Percentiles rank a stretch among this genome's conserved stretches.
Conservation (phyloP, 2,797 vertebrate species). For the Melanotaenia nigrans region DNA sequence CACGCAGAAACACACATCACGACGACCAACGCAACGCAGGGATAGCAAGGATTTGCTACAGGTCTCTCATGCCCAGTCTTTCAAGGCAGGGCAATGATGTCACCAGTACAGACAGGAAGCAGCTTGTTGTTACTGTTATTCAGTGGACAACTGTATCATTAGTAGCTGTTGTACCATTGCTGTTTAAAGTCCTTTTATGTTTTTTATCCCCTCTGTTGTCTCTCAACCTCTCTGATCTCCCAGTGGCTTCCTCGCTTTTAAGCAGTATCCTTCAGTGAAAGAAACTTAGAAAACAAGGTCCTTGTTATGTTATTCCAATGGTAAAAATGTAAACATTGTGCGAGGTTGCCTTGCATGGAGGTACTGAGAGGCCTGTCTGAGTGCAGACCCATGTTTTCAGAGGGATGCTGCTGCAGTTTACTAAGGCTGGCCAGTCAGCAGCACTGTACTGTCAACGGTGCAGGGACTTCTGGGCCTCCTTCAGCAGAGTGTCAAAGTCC, state of each 20-base stretch:
- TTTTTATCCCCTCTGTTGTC: slow-evolving; percentile 41
- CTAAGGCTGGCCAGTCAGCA: slow-evolving; percentile 68
- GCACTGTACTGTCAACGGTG: slow-evolving; percentile 92
- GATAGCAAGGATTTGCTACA: slow-evolving; percentile 80
- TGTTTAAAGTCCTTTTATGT: slow-evolving; percentile 82
- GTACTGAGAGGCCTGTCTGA: slow-evolving; percentile 84
- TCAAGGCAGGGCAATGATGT: slow-evolving; percentile 57
- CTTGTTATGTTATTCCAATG: slow-evolving; percentile 85
- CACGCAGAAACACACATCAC: slow-evolving; percentile 77
- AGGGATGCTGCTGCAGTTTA: slow-evolving; percentile 63
- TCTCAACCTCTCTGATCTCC: slow-evolving; percentile 37
- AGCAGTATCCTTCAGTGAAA: slow-evolving; percentile 78
- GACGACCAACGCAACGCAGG: slow-evolving; percentile 79
- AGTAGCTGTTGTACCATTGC: slow-evolving; percentile 85
- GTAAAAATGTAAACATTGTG: slow-evolving; percentile 99
- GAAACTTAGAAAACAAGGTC: slow-evolving; percentile 67
- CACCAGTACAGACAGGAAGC: slow-evolving; percentile 76
- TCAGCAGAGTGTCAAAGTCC: slow-evolving; percentile 99
- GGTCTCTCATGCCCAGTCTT: slow-evolving; percentile 66
- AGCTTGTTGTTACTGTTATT: slow-evolving; percentile 70
- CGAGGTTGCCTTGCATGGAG: slow-evolving; percentile 96
- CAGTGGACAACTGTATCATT: slow-evolving; percentile 78
- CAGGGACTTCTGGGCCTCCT: slow-evolving; percentile 98
- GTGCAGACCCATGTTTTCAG: slow-evolving; percentile 57
- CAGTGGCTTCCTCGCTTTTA: slow-evolving; percentile 63